These are phyloP conservation scores for Podargus strigoides DNA, from an alignment of 2,797 vertebrate species.

Conservation along the genomic window DNA sequence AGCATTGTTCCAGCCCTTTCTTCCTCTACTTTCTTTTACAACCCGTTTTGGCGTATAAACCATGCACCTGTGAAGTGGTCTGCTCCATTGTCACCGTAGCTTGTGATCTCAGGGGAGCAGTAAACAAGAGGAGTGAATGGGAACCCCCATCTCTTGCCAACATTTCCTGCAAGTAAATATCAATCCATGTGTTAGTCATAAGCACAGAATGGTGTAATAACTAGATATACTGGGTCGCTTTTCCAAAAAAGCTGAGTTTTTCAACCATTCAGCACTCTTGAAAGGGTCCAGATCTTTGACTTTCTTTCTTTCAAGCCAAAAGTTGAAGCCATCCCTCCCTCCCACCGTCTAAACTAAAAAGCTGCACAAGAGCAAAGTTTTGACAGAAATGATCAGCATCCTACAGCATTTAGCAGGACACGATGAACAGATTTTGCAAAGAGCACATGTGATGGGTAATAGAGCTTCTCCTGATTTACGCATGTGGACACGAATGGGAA, in stretches of 20 bases:
- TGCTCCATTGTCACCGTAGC: neutral
- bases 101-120: neutral
- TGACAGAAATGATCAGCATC: neutral
- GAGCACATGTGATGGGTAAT: neutral
- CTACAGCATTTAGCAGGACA: neutral
- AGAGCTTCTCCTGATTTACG: accelerated
- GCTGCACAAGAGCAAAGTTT: neutral
- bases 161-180: neutral
- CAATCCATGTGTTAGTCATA: neutral
- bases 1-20: neutral
- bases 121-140: neutral
- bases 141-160: neutral
- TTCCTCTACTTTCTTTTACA: neutral
- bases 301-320: neutral
- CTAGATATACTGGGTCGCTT: neutral
- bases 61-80: neutral
- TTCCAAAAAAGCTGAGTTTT: neutral
- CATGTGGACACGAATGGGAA: accelerated
- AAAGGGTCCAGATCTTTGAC: neutral
- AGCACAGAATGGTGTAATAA: neutral
- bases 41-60: neutral
- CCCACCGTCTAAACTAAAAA: neutral
- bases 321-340: neutral
- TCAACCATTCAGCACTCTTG: neutral
- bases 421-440: neutral